These are phyloP conservation scores for Mobula birostris DNA, from an alignment of 2,113 vertebrate genomes.

Conservation along the genomic window DNA sequence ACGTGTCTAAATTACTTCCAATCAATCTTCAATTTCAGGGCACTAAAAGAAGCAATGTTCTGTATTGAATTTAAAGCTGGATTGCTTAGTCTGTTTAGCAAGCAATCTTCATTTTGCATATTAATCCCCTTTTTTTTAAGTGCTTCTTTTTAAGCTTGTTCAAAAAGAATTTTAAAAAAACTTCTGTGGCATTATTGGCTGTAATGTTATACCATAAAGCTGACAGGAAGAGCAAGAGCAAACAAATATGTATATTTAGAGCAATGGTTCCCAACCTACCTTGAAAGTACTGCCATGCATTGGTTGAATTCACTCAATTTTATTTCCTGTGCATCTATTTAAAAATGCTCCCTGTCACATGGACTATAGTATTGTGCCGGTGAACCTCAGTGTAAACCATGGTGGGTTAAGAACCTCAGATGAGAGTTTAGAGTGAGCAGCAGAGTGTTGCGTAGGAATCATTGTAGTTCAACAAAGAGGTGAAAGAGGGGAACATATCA, in stretches of 20 bases:
- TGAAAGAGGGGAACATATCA: background rate
- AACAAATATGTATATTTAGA: background rate
- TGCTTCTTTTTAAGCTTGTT: background rate
- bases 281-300: too few species aligned
- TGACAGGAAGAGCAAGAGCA: background rate
- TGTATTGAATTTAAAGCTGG: too few species aligned
- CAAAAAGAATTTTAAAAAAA: background rate
- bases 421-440: background rate
- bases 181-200: background rate
- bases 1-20: too few species aligned
- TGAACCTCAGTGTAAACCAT: too few species aligned
- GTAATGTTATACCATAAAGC: background rate
- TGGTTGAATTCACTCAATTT: too few species aligned
- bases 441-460: background rate
- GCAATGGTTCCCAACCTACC: too few species aligned
- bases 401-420: background rate
- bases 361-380: too few species aligned
- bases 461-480: background rate
- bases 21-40: too few species aligned
- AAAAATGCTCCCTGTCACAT: too few species aligned
- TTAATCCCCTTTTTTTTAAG: background rate
- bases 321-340: too few species aligned
- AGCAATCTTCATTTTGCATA: background rate
- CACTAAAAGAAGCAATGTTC: too few species aligned
- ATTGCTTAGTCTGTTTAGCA: background rate